Evolutionary conservation across 64 coral and sea anemone genomes (phyloP).

Genomic region (Dendrophyllia cribrosa): DNA sequence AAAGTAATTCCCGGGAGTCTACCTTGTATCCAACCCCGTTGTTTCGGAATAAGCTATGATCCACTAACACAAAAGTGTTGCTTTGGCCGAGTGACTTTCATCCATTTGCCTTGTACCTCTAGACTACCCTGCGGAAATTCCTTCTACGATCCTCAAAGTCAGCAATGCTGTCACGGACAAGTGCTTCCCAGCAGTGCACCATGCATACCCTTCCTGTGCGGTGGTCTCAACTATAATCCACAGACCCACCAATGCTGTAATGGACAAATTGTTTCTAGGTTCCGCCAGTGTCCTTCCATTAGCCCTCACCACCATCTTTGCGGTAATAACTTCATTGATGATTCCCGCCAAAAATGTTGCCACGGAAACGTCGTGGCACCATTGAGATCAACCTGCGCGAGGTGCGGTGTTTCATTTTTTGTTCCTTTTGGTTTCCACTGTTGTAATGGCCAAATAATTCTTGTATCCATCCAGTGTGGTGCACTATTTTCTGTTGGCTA

Average conservation of each 20-base stretch:
- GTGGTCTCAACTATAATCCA: slow-evolving; percentile 7
- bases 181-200: background rate
- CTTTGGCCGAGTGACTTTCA: background rate
- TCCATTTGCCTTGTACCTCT: background rate
- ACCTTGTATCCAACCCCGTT: background rate
- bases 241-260: slow-evolving; percentile 5
- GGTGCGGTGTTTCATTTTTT: background rate
- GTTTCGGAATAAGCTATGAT: background rate
- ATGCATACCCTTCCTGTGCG: slow-evolving; percentile 3
- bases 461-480: background rate
- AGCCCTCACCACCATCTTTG: background rate
- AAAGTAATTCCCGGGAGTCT: background rate
- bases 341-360: slow-evolving; percentile 9
- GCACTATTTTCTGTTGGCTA: background rate
- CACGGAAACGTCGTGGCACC: background rate
- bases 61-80: background rate
- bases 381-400: background rate
- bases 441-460: background rate
- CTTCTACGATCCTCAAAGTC: background rate
- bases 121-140: background rate
- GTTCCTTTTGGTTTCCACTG: background rate
- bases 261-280: slow-evolving; percentile 4
- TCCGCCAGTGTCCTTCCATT: background rate
- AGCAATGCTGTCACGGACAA: slow-evolving; percentile 24
- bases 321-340: background rate